Evolutionary conservation across 1,140 invertebrate genomes (phyloP), one percentile per base, ranked within the genome.

Genomic region (Drosophila gunungcola): DNA sequence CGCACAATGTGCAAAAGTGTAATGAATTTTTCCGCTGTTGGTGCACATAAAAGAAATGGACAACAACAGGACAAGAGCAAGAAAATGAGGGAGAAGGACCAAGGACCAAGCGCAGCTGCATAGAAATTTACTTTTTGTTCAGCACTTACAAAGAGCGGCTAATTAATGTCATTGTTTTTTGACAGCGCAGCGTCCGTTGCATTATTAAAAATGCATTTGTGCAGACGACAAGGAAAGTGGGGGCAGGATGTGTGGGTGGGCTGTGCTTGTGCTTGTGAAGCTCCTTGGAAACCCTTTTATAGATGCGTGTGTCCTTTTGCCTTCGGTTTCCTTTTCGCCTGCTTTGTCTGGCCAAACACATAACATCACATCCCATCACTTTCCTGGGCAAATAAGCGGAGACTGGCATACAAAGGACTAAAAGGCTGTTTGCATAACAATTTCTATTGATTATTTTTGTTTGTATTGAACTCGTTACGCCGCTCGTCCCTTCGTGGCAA

Each of bases 91-190:
- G 10, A 39, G 21, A 39, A 43, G 38, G 45, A 25, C 43, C 38
- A 36, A 43, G 58, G 38, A 67, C 64, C 65, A 63, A 65, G 69
- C 53, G 56, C 67, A 57, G 65, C 75, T 89, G 67, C 75, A 89
- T 72, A 70, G 64, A 77, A 78, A 78, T 84, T 52, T 61, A 51
- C 60, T 77, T 88, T 88, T 85, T 88, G 83, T 82, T 74, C 74
- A 42, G 54, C 62, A 72, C 64, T 83, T 62, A 83, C 80, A 76
- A 89, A 89, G 76, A 76, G 72, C 63, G 65, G 75, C 83, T 88
- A 88, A 88, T 88, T 88, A 88, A 88, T 88, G 80, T 89, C 80
- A 88, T 88, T 88, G 83, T 88, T 89, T 69, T 82, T 80, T 65
- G 73, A 89, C 75, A 83, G 84, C 73, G 16, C 73, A 63, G 49